These are phyloP conservation scores for Meloidogyne chitwoodi DNA, from an alignment of 1,140 invertebrate species.

Conservation along the genomic window DNA sequence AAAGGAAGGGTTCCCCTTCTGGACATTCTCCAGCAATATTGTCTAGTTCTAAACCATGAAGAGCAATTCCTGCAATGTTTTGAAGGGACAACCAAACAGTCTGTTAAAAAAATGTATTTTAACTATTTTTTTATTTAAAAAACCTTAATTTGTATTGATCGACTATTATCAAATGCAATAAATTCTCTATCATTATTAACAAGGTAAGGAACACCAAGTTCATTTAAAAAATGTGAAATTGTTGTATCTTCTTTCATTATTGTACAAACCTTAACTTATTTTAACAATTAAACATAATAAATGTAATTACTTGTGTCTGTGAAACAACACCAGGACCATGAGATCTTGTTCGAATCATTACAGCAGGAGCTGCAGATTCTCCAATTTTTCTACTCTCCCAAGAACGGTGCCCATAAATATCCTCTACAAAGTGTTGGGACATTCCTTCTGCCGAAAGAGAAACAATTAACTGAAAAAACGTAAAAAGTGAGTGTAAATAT, in stretches of 20 bases:
- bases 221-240: neutral
- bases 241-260: slow-evolving; percentile 1
- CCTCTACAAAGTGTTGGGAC: slow-evolving; percentile 9
- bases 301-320: neutral
- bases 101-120: neutral
- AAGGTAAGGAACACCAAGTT: slow-evolving; percentile 26
- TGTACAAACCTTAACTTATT: neutral
- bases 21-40: slow-evolving; percentile 24
- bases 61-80: slow-evolving; percentile 22
- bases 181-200: slow-evolving; percentile 24
- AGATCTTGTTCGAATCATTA: neutral
- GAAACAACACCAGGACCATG: neutral
- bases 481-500: no score
- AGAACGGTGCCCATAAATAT: neutral
- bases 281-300: neutral
- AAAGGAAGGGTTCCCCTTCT: slow-evolving; percentile 9
- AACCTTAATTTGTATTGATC: slow-evolving; percentile 28
- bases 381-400: slow-evolving; percentile 11
- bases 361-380: neutral
- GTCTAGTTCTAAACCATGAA: slow-evolving; percentile 23
- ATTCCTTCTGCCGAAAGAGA: slow-evolving; percentile 11
- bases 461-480: neutral
- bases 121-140: neutral
- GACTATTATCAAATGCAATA: slow-evolving; percentile 28
- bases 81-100: slow-evolving; percentile 24